Base-by-base conservation (phyloP, 64 coral and sea anemone genomes). In the Pocillopora damicornis region DNA sequence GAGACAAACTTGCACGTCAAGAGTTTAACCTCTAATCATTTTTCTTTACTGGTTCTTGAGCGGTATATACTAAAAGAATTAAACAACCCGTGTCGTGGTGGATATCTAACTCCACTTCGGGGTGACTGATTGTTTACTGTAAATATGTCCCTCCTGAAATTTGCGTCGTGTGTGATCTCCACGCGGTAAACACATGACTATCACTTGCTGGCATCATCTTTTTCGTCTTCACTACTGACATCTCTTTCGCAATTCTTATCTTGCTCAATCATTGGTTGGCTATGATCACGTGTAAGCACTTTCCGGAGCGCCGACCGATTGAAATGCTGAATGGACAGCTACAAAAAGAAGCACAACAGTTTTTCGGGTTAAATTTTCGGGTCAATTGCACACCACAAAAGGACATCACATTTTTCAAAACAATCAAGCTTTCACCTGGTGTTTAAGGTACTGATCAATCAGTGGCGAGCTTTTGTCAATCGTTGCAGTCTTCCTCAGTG, bases 391-490 rank as follows among this genome's bases (percentile, higher is more conserved):
- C 69, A 77, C 75, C 18, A 58, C 37, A 5, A 10, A 10, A n/a
- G 22, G 17, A 57, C 18, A 67, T 9, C 20, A 23, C 20, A 11
- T 71, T 30, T 23, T n/a, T 23, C 22, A 71, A 71, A 67, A 67
- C 18, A 20, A 17, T 67, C 18, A 16, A 71, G n/a, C 67, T n/a
- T 23, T 78, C 23, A 86, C 91, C 80, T 93, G 86, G 15, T 83
- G 77, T 80, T 86, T 87, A 20, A 93, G 76, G 34, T 84, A 56
- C 4, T 69, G 60, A 83, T 74, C 74, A 59, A 81, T 75, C 25
- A 90, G 11, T 22, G 92, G 92, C 56, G 62, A 66, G 69, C 92
- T 94, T 80, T 86, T 94, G 37, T 94, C 92, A 30, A 94, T 75
- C 18, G 92, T 94, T 23, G 83, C 76, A 23, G 76, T 87, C 26